A percentile compares a stretch with the other conserved stretches of the same genome.
phyloP scores from a whole-genome alignment of 2,113 vertebrate species.

The Chaetodon auriga region DNA sequence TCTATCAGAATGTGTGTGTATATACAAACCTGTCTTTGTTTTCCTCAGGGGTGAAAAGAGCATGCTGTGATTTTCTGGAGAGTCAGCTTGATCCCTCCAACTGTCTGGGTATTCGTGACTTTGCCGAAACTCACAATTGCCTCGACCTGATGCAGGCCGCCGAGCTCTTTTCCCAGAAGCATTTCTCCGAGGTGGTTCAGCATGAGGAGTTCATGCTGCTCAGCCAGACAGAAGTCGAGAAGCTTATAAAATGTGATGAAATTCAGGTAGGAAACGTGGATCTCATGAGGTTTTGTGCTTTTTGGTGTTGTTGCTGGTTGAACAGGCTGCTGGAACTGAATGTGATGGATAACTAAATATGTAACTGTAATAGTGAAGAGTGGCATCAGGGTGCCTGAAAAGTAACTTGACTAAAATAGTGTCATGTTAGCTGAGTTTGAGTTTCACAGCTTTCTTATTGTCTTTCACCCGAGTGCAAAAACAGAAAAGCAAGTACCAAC shows the following conservation, averaged over 20 bases:
- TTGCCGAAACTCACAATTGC: constrained; percentile 99
- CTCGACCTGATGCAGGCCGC: constrained; percentile 98
- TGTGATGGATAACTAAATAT: too few relatives aligned
- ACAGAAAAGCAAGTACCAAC: constrained; percentile 56
- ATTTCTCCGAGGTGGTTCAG: constrained; percentile 98
- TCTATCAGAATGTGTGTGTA: background rate
- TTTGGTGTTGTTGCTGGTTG: background rate
- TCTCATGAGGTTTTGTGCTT: background rate
- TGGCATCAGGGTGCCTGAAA: constrained; percentile 4
- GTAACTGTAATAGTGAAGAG: background rate
- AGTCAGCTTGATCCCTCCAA: constrained; percentile 98
- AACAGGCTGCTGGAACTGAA: background rate
- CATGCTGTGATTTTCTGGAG: constrained; percentile 98
- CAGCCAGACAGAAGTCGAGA: constrained; percentile 96
- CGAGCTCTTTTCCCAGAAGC: constrained; percentile 98
- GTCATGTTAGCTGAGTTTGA: constrained; percentile 11
- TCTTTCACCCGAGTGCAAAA: constrained; percentile 32
- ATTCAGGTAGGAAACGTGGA: constrained; percentile 89
- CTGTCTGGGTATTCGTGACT: constrained; percentile 98
- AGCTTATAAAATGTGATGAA: constrained; percentile 98
- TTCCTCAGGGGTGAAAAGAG: constrained; percentile 94
- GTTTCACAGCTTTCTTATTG: constrained; percentile 36
- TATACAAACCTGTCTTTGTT: constrained; percentile 20
- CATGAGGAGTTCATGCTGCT: constrained; percentile 99
- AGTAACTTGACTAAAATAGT: background rate